Evolutionary conservation across 1,140 invertebrate species (phyloP), one percentile per base, ranked within the genome.

Genomic region (Potamilus streckersoni): DNA sequence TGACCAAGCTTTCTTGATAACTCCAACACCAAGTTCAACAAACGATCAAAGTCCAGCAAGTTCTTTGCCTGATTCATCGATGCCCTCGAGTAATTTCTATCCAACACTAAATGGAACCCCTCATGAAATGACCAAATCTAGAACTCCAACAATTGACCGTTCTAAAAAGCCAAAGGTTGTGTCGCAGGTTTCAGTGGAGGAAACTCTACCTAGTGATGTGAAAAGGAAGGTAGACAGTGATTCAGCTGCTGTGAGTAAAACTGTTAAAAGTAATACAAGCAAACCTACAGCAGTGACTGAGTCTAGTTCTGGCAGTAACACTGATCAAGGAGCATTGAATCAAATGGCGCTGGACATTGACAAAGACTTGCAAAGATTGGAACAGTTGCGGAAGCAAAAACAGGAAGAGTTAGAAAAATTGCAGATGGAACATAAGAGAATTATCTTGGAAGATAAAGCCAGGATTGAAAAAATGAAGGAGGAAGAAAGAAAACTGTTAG

Each of bases 331-430:
- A 63, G 56, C 49, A 59, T 69, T 69, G 27, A 69, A 31, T 14
- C 55, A 67, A 62, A 55, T 71, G 65, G 63, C 71, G 1, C 69
- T 31, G 64, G 67, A 73, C 31, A 23, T 72, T 15, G 38, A 58
- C 13, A 19, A 17, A 11, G 78, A 74, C 16, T 31, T 79, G 4
- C 71, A 72, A 61, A 73, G 70, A 20, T 57, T 93, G 8, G 92
- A 93, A 89, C 73, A 92, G 0, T 86, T 93, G 71, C 90, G 92
- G 38, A 90, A 92, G 79, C 91, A 92, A 79, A 91, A 92, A 69
- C 90, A 91, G 20, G 86, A 93, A 31, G 89, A 92, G 0, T 91
- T 92, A 81, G 88, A 91, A 12, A 91, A 92, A 1, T 85, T 92
- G 66, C 90, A 80, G 56, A 69, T 66, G 17, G 79, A 91, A 2